Base-by-base conservation (phyloP, 2,113 vertebrate genomes). In the Ariopsis seemanni region DNA sequence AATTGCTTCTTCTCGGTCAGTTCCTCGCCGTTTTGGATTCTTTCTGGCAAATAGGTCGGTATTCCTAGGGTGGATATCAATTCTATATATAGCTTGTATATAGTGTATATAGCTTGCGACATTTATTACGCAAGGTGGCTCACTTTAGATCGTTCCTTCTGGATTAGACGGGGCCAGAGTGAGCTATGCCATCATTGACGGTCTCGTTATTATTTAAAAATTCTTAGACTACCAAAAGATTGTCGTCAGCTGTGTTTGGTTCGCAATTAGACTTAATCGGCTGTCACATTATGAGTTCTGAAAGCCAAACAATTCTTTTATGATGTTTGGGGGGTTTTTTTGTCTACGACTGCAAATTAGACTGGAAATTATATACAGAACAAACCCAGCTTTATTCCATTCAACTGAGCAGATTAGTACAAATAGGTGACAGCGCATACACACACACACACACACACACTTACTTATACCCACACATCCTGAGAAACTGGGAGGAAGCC, bases 361-460 rank as follows among this genome's bases (percentile, higher is more conserved):
- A 5, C 48, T 7, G 4, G 12, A 78, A 25, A 55, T 52, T 42
- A 12, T 58, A 58, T 18, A 30, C 15, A 57, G 15, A 1, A 50
- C 9, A n/a, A 77, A 52, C 18, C 18, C 42, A n/a, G 10, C 1
- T 22, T 50, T 52, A 50, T 75, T 75, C 4, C 11, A 22, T 5
- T 25, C 18, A 75, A 52, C 42, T 25, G 48, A 77, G 48, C 11
- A 53, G 50, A 52, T 12, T n/a, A 53, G 22, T 7, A 94, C 92
- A 91, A 92, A 94, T 91, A 95, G 90, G 92, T 71, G 27, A 71
- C 14, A 71, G 67, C 14, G 48, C 55, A 60, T 20, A 69, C 82
- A 60, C 74, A 48, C 82, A 60, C 30, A 60, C 74, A 48, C 82
- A 60, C 30, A 84, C 83, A 63, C 87, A 85, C 57, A 82, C 83